Evolutionary conservation across 2,888 invertebrate genomes (phyloP).

Genomic region (Arrhopalites spinosus): DNA sequence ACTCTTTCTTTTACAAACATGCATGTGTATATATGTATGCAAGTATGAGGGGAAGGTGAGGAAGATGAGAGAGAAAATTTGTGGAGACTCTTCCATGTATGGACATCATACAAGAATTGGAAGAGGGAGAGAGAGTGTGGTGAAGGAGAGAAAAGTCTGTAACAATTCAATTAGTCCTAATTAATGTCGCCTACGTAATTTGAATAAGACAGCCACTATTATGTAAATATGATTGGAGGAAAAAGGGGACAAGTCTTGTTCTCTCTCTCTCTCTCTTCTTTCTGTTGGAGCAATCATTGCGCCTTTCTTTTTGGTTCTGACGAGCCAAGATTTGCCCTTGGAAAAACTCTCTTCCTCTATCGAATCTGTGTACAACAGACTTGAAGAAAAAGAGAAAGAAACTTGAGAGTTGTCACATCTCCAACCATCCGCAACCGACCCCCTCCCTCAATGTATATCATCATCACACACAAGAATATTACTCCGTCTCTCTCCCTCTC

Average conservation of each 20-base stretch:
- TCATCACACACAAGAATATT: too few relatives aligned
- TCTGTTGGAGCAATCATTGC: conserved; percentile 34
- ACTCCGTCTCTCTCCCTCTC: conserved; percentile 1
- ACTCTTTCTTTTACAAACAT: background rate
- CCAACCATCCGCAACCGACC: too few relatives aligned
- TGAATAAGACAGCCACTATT: conserved; percentile 53
- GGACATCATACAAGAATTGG: too few relatives aligned
- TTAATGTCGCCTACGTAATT: conserved; percentile 57
- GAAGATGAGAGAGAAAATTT: conserved; percentile 38
- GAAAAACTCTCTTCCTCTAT: background rate
- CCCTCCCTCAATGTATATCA: background rate
- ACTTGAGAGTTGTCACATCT: too few relatives aligned
- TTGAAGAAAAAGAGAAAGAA: too few relatives aligned
- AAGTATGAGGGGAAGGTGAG: conserved; percentile 35
- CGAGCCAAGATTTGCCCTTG: too few relatives aligned
- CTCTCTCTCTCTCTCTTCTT: background rate
- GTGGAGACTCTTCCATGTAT: too few relatives aligned
- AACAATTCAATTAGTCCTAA: conserved; percentile 57
- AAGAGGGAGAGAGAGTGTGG: conserved; percentile 32
- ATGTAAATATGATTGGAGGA: conserved; percentile 53
- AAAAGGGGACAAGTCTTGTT: conserved; percentile 28
- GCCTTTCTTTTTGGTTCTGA: background rate
- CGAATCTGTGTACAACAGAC: too few relatives aligned
- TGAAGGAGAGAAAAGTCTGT: conserved; percentile 53
- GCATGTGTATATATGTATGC: background rate